Evolutionary conservation across 2,113 vertebrate species (phyloP), one percentile per base, ranked within the genome.

Genomic region (Oncorhynchus tshawytscha): DNA sequence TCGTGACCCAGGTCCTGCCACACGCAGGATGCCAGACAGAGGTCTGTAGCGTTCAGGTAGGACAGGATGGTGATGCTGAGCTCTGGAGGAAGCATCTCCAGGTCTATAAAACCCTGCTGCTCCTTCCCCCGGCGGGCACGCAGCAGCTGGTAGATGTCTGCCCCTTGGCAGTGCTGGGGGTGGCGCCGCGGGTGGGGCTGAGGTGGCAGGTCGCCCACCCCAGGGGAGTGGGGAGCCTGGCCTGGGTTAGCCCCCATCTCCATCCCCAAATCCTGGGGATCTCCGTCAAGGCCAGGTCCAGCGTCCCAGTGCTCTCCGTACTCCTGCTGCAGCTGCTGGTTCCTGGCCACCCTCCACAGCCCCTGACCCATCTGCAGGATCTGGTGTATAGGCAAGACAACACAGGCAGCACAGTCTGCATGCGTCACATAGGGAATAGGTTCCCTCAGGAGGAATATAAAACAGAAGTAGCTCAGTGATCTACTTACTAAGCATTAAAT

Each of bases 1-100:
- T 98, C 97, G 24, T 95, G 96, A 29, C 97, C 98, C 65, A 99
- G 94, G 85, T 96, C 96, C 85, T 96, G 97, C 98, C 98, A 99
- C 79, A 99, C 98, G n/a, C 98, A 99, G 0, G 97, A 96, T 67
- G 98, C 98, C 85, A 99, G 92, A 87, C 98, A 99, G 82, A 99
- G 94, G 86, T 99, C 98, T 67, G 98, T 99, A 71, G 98, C 97
- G 73, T 99, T 99, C 90, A 99, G 94, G 89, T 99, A 99, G 0
- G 98, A 99, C 82, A 99, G 93, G 84, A 99, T 99, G 76, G 97
- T 98, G 89, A 99, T 96, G 90, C 98, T 95, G 67, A 99, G 93
- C 80, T 99, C 98, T 13, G 97, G 98, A 15, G 98, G 98, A 77
- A 99, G 86, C 96, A 96, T 98, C 91, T 99, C 97, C 90, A 99